These are phyloP conservation scores for Parotocinclus haroldoi DNA, from an alignment of 2,797 vertebrate genomes.

Conservation along the genomic window DNA sequence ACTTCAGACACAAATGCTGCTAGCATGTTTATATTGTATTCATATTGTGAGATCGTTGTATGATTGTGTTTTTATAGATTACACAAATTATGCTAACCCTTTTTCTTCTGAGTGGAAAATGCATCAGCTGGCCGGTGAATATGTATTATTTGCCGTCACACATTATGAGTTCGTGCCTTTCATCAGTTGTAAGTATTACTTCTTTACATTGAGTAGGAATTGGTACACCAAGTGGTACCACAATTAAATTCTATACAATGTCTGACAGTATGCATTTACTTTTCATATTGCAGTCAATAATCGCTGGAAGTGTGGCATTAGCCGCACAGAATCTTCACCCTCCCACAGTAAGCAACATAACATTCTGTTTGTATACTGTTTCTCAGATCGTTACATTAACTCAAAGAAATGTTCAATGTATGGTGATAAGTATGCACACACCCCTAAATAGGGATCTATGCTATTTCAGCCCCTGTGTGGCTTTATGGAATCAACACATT, in stretches of 20 bases:
- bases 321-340: conserved; percentile 61
- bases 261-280: neutral
- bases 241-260: neutral
- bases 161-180: neutral
- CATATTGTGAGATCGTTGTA: neutral
- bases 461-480: too few species aligned
- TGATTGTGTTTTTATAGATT: conserved; percentile 31
- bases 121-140: rapidly evolving
- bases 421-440: too few species aligned
- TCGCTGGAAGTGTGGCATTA: conserved; percentile 56
- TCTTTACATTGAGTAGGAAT: neutral
- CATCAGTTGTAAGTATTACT: conserved; percentile 21
- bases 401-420: neutral
- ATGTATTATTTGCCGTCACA: rapidly evolving
- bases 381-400: neutral
- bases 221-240: too few species aligned
- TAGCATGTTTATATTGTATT: neutral
- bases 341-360: conserved; percentile 40
- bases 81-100: conserved; percentile 42
- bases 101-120: neutral
- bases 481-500: too few species aligned
- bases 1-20: neutral
- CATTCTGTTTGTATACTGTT: too few species aligned
- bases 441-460: too few species aligned
- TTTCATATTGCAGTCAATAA: conserved; percentile 32